Base-by-base conservation (phyloP, 35 echinoderm and acorn worm genomes). In the Chiridota heheva region DNA sequence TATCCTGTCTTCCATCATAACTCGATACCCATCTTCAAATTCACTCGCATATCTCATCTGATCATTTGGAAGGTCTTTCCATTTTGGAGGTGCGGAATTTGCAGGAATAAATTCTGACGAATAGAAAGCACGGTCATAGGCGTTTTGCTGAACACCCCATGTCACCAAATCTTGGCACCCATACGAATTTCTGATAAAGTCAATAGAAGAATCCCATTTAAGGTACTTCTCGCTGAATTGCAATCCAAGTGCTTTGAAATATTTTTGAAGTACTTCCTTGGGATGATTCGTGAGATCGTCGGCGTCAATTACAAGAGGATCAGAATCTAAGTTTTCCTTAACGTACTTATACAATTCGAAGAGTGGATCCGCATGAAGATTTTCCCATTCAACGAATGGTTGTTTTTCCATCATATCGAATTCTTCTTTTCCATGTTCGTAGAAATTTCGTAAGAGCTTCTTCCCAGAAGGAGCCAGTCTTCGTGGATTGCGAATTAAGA, bases 201-300 rank as follows among this genome's bases (percentile, higher is more conserved):
- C 40, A 33, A 51, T 47, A 42, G 25, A 51, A 27, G 40, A 17
- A 27, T 81, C 32, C 78, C 78, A 81, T 17, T 63, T 43, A 24
- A 81, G 27, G 41, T 64, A 28, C 27, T 46, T 64, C 10, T 81
- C 60, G 18, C 37, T 7, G 17, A 37, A 81, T 18, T 58, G 78
- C 20, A 81, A 44, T 20, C 78, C 78, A 30, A 63, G 42, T 10
- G 24, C 16, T 28, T 65, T 31, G 60, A 58, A 81, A 40, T 81
- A 74, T 16, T 74, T 74, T 24, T 42, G 47, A 6, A 74, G 40
- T 8, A 74, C 56, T 47, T 17, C 10, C 0, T 74, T 47, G 5
- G 70, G 70, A 17, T 74, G 24, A 25, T 74, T 74, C 56, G 47
- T 42, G 8, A 81, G 40, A 81, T 81, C 78, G 36, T 81, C 78